Percentiles rank a stretch among this genome's conserved stretches.
Evolutionary conservation across 2,888 invertebrate genomes (phyloP).

Genomic region (Ptilodon capucinus): DNA sequence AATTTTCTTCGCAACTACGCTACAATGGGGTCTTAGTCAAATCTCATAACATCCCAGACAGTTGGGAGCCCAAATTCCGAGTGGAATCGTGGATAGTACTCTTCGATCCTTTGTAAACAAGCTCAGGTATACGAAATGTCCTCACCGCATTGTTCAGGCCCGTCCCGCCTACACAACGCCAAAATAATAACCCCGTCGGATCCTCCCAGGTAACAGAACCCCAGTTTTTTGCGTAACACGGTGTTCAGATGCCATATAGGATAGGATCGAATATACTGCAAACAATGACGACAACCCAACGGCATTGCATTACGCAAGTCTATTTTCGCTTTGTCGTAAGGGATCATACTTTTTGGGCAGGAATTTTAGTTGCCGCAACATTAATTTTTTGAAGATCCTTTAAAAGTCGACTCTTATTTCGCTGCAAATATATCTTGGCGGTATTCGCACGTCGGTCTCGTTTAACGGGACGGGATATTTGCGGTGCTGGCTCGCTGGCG

Average conservation of each 20-base stretch:
- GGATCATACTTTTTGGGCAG: conserved; percentile 8
- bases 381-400: not conserved
- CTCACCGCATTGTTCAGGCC: conserved; percentile 55
- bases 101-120: conserved; percentile 70
- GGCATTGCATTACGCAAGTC: conserved; percentile 55
- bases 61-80: conserved; percentile 56
- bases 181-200: conserved; percentile 62
- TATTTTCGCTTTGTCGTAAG: conserved; percentile 2
- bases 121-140: conserved; percentile 73
- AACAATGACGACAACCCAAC: conserved; percentile 58
- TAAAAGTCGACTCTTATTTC: conserved; percentile 36
- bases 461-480: conserved; percentile 69
- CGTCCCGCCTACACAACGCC: conserved; percentile 69
- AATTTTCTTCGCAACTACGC: conserved; percentile 56
- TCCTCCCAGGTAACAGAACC: conserved; percentile 70
- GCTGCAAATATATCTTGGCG: conserved; percentile 41
- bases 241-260: conserved; percentile 59
- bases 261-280: conserved; percentile 59
- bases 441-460: conserved; percentile 45
- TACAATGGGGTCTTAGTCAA: conserved; percentile 46
- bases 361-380: conserved; percentile 9
- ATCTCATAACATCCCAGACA: conserved; percentile 61
- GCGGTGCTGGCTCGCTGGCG: conserved; percentile 64
- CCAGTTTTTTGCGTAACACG: conserved; percentile 69
- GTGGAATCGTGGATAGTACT: conserved; percentile 31